Conservation (phyloP, 2,888 invertebrate species). For the Agrochola lota region DNA sequence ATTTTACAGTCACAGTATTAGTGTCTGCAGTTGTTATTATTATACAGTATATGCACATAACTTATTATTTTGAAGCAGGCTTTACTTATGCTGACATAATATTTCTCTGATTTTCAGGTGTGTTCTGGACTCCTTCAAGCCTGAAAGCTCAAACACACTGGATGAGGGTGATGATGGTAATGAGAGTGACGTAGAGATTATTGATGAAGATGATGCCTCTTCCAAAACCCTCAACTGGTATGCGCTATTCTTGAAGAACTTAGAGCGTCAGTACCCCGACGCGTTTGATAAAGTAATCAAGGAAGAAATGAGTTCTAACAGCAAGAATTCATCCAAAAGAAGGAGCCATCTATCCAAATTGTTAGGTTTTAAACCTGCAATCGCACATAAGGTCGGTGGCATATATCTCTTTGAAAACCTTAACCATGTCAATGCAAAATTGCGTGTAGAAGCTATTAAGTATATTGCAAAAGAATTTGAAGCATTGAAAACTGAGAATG, state of each 20-base stretch:
- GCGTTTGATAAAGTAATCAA: conserved; percentile 93
- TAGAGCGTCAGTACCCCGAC: conserved; percentile 93
- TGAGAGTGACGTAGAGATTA: conserved; percentile 87
- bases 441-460: conserved; percentile 92
- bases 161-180: conserved; percentile 78
- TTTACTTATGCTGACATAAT: not conserved
- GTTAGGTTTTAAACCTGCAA: conserved; percentile 90
- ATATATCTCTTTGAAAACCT: conserved; percentile 92
- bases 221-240: conserved; percentile 88
- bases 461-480: conserved; percentile 90
- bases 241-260: conserved; percentile 88
- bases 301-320: conserved; percentile 85
- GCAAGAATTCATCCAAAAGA: conserved; percentile 74
- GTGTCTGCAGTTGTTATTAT: not conserved
- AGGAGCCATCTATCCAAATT: conserved; percentile 84
- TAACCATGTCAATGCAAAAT: conserved; percentile 92
- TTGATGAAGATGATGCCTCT: conserved; percentile 81
- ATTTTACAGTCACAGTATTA: not conserved
- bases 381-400: conserved; percentile 88
- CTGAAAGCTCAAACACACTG: conserved; percentile 58
- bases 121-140: conserved; percentile 83
- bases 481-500: conserved; percentile 86
- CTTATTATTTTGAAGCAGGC: not conserved
- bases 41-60: not conserved
- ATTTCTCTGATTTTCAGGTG: conserved; percentile 80